Base-by-base conservation (phyloP, 2,888 invertebrate genomes). In the Volucella zonaria region DNA sequence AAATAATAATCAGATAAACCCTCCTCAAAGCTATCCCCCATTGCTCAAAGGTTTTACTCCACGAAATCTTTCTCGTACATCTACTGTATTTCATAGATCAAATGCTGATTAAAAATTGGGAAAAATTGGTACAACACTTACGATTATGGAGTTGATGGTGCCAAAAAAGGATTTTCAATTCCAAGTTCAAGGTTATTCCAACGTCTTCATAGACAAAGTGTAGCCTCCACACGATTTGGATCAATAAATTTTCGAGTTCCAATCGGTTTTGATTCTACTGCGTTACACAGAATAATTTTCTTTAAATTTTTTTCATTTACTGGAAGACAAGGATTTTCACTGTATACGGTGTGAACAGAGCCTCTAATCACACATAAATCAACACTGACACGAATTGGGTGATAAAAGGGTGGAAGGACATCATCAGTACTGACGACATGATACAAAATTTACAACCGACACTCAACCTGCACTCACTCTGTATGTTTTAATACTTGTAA, bases 171-270 rank as follows among this genome's bases (percentile, higher is more conserved):
- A 31, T 31, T 61, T 70, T 61, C 79, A 79, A 79, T 66, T 83
- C 83, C 83, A 83, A 83, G 83, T 83, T 83, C 83, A 83, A 80
- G 80, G 83, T 58, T 71, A 54, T 45, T 71, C 71, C 71, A 40
- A 70, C 80, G 67, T 61, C 66, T 45, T 38, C 54, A 62, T n/a
- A 79, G 75, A 73, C 61, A 56, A 54, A 61, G 38, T 52, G 79
- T 79, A 66, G 75, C 70, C 79, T 79, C 23, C 47, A 10, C 68
- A 23, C 14, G 14, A 23, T 15, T 8, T 59, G 64, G 45, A 70
- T 58, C 73, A 74, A 64, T 74, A 23, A 23, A 23, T 23, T 2
- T n/a, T 23, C 18, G 68, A 45, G 31, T 64, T 47, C 62, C n/a
- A 18, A 40, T 79, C 62, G 54, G n/a, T 71, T 64, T 40, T 59